Base-by-base conservation (phyloP, 2,797 vertebrate genomes). In the Amniataba percoides region DNA sequence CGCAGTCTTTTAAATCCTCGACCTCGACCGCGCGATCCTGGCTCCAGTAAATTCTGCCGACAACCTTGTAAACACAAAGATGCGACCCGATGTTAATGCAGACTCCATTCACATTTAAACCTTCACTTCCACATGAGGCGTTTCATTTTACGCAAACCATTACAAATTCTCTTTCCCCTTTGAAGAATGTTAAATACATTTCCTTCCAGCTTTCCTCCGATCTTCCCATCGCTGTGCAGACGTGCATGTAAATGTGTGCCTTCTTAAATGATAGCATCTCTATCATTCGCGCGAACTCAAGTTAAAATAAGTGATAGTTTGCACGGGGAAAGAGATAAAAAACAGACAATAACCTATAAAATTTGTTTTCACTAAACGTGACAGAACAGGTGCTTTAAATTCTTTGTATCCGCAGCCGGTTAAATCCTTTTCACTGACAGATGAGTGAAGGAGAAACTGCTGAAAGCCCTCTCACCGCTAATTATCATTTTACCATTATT, bases 401-500 rank as follows among this genome's bases (percentile, higher is more conserved):
- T 74, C 53, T 71, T 66, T 52, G 27, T 19, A 49, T 64, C 14
- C 18, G 34, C 21, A 42, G 43, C 31, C 21, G 49, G 19, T 34
- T 46, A 45, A 78, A 58, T 59, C 42, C 39, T 58, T 55, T 49
- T 63, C 39, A 7, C 34, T 64, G 66, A 64, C 71, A 75, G 34
- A 9, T 55, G 12, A 80, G 64, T 55, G 42, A 31, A 31, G 46
- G 23, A 42, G 31, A 83, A 77, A 82, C 48, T 52, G 70, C 72
- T 71, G 8, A 73, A 52, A 49, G 76, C 66, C 58, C 36, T 48
- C 60, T 73, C 59, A 43, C 51, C 13, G 56, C 66, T 39, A 82
- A 87, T 87, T 23, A 87, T 18, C 51, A 77, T 66, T 82, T 67
- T 56, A 67, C 65, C 64, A 77, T 87, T 82, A 89, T 86, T 82